Conservation (phyloP, 2,888 invertebrate genomes). For the Cristatella mucedo region DNA sequence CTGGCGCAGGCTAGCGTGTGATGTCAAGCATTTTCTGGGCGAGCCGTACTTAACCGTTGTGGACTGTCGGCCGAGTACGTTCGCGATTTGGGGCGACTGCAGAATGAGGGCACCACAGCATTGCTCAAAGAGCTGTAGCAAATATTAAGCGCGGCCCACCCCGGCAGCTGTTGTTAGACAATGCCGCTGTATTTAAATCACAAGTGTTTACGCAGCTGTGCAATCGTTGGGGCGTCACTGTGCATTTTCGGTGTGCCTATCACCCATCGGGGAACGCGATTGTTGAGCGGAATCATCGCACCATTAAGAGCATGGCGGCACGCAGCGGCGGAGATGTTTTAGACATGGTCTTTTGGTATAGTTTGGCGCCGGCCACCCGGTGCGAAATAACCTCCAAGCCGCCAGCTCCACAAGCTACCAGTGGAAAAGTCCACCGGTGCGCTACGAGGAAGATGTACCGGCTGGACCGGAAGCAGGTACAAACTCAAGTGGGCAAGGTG, state of each 20-base stretch:
- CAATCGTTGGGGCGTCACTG: constrained; percentile 7
- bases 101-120: not conserved
- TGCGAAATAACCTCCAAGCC: no score
- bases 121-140: no score
- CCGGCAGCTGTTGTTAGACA: constrained; percentile 10
- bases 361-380: not conserved
- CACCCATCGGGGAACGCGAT: constrained; percentile 11
- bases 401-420: no score
- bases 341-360: constrained; percentile 11
- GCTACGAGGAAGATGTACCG: not conserved
- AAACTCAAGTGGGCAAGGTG: not conserved
- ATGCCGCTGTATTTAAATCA: constrained; percentile 3
- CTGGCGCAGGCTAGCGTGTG: constrained; percentile 5
- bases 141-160: constrained; percentile 7
- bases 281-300: constrained; percentile 11
- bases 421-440: constrained; percentile 1
- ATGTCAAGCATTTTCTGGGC: not conserved
- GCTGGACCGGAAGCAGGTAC: not conserved
- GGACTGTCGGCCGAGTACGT: constrained; percentile 7
- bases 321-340: not conserved
- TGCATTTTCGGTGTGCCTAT: constrained; percentile 8
- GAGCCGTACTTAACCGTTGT: constrained; percentile 1
- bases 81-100: constrained; percentile 1
- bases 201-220: not conserved
- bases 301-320: constrained; percentile 6